These are phyloP conservation scores for Caenorhabditis doughertyi DNA, from an alignment of 2,888 invertebrate species.

Conservation along the genomic window DNA sequence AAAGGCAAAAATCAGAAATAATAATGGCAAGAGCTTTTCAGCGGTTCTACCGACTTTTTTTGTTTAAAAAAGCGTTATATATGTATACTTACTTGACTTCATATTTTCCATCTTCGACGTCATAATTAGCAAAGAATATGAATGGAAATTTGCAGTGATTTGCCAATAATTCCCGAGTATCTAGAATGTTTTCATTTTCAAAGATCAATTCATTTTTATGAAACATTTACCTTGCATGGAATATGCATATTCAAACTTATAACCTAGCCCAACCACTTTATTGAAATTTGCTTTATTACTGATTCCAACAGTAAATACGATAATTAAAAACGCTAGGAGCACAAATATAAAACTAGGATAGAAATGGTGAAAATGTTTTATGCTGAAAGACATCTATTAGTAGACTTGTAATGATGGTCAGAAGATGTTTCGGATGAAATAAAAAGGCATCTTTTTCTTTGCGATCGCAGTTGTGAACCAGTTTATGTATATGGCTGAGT, in stretches of 20 bases:
- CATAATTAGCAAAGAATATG: constrained; percentile 43
- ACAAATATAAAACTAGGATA: constrained; percentile 32
- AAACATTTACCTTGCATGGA: constrained; percentile 9
- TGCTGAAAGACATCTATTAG: constrained; percentile 5
- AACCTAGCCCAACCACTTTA: background rate
- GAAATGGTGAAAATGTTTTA: constrained; percentile 17
- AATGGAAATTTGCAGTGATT: constrained; percentile 57
- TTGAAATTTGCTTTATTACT: constrained; percentile 41
- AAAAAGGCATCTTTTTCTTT: constrained; percentile 17
- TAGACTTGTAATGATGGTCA: background rate
- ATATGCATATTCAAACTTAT: constrained; percentile 33
- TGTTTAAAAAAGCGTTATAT: background rate
- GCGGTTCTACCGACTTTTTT: background rate
- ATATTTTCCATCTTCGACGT: constrained; percentile 38
- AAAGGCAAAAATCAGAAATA: background rate
- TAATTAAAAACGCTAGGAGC: constrained; percentile 1
- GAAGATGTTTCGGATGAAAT: constrained; percentile 6
- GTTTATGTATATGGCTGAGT: constrained; percentile 44
- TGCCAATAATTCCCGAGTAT: constrained; percentile 26
- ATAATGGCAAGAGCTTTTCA: background rate
- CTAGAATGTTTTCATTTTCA: constrained; percentile 16
- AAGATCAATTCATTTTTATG: background rate
- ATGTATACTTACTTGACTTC: constrained; percentile 37
- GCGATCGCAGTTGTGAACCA: constrained; percentile 23
- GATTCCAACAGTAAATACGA: constrained; percentile 22